These are phyloP conservation scores for Catharus fuscescens DNA, from an alignment of 2,113 vertebrate species.

Conservation along the genomic window DNA sequence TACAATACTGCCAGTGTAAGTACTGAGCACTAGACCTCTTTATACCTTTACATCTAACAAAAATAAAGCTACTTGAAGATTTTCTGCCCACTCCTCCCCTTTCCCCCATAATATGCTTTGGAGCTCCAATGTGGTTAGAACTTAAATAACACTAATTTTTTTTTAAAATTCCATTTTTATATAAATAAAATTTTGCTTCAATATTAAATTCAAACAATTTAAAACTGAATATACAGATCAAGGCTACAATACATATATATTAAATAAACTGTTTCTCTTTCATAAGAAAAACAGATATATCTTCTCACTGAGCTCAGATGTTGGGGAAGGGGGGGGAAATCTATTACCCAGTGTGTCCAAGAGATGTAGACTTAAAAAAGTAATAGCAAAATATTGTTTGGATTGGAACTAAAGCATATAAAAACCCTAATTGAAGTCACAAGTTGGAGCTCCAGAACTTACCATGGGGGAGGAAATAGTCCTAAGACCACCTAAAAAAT, in stretches of 20 bases:
- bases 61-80: neutral
- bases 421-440: constrained; percentile 65
- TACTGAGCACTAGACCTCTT: neutral
- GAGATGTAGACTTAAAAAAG: neutral
- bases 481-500: constrained; percentile 72
- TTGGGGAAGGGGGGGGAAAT: constrained; percentile 55
- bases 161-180: constrained; percentile 24
- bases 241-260: neutral
- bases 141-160: constrained; percentile 37
- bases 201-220: neutral
- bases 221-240: constrained; percentile 12
- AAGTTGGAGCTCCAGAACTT: constrained; percentile 76
- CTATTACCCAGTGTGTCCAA: constrained; percentile 23
- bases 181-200: neutral
- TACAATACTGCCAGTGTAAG: neutral
- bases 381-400: constrained; percentile 26
- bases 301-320: constrained; percentile 52
- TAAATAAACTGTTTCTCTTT: neutral
- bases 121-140: constrained; percentile 71
- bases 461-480: constrained; percentile 73
- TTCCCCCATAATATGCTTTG: constrained; percentile 73
- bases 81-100: constrained; percentile 60
- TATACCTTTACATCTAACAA: neutral
- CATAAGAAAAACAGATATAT: constrained; percentile 8
- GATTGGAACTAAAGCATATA: constrained; percentile 65